phyloP scores from a whole-genome alignment of 2,113 vertebrate genomes.

The Dromiciops gliroides region DNA sequence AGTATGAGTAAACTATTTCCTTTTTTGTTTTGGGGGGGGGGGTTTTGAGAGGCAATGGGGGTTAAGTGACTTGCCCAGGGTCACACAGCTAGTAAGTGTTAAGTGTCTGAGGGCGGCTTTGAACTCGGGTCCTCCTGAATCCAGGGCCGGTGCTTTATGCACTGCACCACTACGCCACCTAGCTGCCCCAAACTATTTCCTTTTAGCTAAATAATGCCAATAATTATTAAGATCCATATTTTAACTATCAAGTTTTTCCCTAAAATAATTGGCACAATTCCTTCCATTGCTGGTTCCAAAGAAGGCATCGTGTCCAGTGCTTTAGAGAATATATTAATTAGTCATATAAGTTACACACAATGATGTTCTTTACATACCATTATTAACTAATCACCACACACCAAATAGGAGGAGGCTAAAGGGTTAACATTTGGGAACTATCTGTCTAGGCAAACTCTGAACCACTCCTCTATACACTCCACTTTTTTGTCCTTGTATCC shows the following conservation, averaged over 20 bases:
- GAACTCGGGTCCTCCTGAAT: no score
- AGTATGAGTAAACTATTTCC: slow-evolving; percentile 53
- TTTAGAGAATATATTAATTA: slow-evolving; percentile 1
- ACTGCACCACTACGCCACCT: no score
- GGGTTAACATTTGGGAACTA: slow-evolving; percentile 13
- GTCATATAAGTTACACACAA: slow-evolving; percentile 20
- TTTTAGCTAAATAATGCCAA: slow-evolving; percentile 21
- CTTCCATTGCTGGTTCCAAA: slow-evolving; percentile 30
- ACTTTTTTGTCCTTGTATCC: background rate
- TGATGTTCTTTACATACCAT: background rate
- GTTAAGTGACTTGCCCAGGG: no score
- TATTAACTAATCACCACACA: background rate
- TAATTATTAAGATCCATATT: slow-evolving; percentile 32
- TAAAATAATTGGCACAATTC: background rate
- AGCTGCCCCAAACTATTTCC: no score
- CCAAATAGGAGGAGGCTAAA: background rate
- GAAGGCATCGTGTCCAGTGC: background rate
- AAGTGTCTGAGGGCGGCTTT: no score
- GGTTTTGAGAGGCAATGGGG: no score
- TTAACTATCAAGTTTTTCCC: slow-evolving; percentile 24
- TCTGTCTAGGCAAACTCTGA: background rate
- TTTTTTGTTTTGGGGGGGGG: no score
- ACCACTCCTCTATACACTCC: background rate
- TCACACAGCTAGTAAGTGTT: no score
- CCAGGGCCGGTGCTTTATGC: no score